Base-by-base conservation (phyloP, 30 jellyfish, hydroid and myxozoan species). In the Catostylus mosaicus region DNA sequence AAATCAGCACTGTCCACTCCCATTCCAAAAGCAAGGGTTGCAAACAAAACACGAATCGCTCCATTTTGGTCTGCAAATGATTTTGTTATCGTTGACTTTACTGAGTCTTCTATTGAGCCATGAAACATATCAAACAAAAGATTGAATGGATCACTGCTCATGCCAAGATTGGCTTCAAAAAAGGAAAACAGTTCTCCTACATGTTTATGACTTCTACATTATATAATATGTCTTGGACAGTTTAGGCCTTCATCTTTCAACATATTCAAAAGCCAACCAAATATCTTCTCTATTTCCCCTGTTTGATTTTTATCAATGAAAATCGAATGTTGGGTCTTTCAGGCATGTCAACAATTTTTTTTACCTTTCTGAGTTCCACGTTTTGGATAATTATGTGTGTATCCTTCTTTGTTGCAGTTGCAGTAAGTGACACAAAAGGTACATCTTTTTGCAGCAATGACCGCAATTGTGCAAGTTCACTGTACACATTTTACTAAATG, bases 11-110 rank as follows among this genome's bases (percentile, higher is more conserved):
- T 38, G 50, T 72, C 60, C 18, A 67, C 60, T 2, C 57, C 80
- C 80, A 72, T 72, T 30, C 84, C 84, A 72, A 72, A 72, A 45
- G 84, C 84, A 48, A 72, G 43, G 23, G 84, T 72, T 23, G 84
- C 84, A 72, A 72, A 19, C 16, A 38, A 33, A 10, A 46, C 6
- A 8, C 82, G 7, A 29, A 67, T 61, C 14, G 60, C 16, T 26
- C 80, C 80, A 67, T 30, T 29, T 16, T 59, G 50, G 50, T 67
- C 80, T 67, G 80, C 57, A 67, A 73, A 73, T 30, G 71, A 43
- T 14, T 73, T 73, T 18, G 59, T 8, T 4, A 71, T 48, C 30
- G 1, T 22, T 14, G 37, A 43, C 45, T 71, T 71, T 68, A 37
- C 65, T 38, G 62, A 67, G n/a, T 68, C 65, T 33, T 68, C 82